Base-by-base conservation (phyloP, 2,113 vertebrate genomes). In the Mus spicilegus region DNA sequence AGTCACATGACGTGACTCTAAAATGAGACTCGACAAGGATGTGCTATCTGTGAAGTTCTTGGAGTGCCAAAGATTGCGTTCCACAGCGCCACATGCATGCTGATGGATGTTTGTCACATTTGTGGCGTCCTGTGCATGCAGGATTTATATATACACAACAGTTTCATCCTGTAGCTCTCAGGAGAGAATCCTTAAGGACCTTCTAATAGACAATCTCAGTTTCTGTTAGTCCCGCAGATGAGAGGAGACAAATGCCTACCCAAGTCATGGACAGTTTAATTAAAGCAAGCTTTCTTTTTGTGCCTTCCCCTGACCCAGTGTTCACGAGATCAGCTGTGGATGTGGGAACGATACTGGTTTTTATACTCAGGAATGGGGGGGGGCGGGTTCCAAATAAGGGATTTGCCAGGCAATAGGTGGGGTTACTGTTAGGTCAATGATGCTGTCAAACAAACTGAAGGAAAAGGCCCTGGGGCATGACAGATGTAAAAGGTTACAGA, bases 41-140 rank as follows among this genome's bases (percentile, higher is more conserved):
- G 22, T 90, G 61, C 49, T 94, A 36, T 95, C 82, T 91, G 75
- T 87, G 17, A 95, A 69, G 36, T 90, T 92, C 91, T 89, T 93
- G 61, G n/a, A n/a, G 94, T 69, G 77, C 49, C 39, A 84, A 0
- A 80, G 78, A 75, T 30, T 90, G 51, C 36, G 16, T 19, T 77
- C 63, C 36, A 26, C 49, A 65, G 69, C 54, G 26, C 54, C 63
- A 17, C 9, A 11, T 82, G 54, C 39, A 39, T 95, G 89, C 33
- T 39, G 36, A 84, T 36, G 58, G 75, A 67, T 42, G 30, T 86
- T n/a, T 89, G 78, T 86, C 84, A 30, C 28, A 19, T 87, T 75
- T 61, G 46, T 17, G 24, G n/a, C 75, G 58, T 75, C 76, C 39
- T 84, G 69, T 75, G 69, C 36, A 4, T 56, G 51, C 20, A 85